Conservation (phyloP, 2,113 vertebrate species). For the Andinoacara biseriatus region DNA sequence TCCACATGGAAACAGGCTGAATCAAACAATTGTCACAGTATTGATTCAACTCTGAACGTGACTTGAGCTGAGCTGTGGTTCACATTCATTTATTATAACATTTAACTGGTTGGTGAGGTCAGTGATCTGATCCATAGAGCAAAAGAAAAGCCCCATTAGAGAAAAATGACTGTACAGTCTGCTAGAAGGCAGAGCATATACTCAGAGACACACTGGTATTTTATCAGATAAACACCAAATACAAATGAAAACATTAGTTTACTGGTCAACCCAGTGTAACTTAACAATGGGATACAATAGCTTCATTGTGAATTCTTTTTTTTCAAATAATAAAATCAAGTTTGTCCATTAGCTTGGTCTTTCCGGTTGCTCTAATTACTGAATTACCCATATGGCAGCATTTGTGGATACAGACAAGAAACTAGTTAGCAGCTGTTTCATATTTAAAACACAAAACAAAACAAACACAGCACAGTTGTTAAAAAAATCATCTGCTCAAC, state of each 20-base stretch:
- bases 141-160: neutral
- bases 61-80: neutral
- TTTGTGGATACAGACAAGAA: neutral
- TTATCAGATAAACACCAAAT: neutral
- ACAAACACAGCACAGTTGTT: neutral
- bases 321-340: neutral
- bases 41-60: neutral
- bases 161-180: neutral
- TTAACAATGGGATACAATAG: neutral
- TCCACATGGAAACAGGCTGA: neutral
- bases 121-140: neutral
- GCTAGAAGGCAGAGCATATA: neutral
- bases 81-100: neutral
- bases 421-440: neutral
- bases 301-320: no score
- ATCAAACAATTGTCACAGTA: neutral
- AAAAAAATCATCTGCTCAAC: neutral
- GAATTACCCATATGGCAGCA: slow-evolving; percentile 1
- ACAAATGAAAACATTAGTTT: neutral
- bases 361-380: neutral
- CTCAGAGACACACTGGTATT: neutral
- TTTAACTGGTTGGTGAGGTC: neutral
- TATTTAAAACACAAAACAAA: neutral
- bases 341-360: slow-evolving; percentile 1
- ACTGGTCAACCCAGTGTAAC: neutral